Percentiles rank a stretch among this genome's conserved stretches.
Conservation (phyloP, 2,113 vertebrate genomes). For the Chamaetylas fuelleborni region DNA sequence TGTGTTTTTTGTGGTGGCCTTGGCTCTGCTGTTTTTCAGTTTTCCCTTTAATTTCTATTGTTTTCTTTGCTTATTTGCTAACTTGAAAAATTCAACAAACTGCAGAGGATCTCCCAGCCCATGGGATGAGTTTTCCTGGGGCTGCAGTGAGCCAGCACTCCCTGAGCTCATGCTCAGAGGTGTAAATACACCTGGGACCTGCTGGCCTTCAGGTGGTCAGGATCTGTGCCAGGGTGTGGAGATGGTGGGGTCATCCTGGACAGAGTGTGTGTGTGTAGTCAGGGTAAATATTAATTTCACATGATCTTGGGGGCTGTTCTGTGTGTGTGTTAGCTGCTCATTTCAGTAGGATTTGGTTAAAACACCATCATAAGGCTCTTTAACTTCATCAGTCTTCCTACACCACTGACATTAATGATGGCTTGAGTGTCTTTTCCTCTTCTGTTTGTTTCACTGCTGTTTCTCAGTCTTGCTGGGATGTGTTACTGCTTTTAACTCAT, state of each 20-base stretch:
- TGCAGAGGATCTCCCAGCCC: conserved; percentile 31
- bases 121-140: neutral
- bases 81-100: conserved; percentile 10
- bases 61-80: conserved; percentile 27
- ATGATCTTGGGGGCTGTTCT: neutral
- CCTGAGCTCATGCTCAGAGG: neutral
- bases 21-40: neutral
- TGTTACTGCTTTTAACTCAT: neutral
- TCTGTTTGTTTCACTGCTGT: neutral
- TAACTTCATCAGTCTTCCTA: neutral
- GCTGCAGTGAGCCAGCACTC: neutral
- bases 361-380: neutral
- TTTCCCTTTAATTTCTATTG: conserved; percentile 40
- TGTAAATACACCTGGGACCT: neutral
- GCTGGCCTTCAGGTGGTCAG: neutral
- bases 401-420: neutral
- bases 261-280: neutral
- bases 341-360: neutral
- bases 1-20: neutral
- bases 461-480: neutral
- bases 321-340: neutral
- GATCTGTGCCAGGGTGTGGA: neutral
- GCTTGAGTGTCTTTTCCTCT: neutral
- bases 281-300: neutral
- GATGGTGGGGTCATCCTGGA: neutral